phyloP scores from a whole-genome alignment of 2,888 invertebrate genomes.

The Cerastis rubricosa region DNA sequence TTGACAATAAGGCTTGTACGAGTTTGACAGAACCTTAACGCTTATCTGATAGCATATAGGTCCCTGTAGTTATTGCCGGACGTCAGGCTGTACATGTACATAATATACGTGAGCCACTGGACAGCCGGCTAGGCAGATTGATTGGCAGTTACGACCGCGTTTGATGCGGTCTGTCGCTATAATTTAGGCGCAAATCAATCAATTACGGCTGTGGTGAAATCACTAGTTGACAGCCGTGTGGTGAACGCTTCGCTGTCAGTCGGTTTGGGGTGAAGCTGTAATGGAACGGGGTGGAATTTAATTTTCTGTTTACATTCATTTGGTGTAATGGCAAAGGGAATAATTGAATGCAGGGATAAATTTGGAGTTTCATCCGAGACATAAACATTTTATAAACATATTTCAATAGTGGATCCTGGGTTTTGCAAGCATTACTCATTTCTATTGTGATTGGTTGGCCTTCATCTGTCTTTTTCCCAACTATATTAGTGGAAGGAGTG shows the following conservation, averaged over 20 bases:
- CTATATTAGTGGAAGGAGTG: background rate
- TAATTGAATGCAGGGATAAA: background rate
- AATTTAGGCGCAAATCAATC: conserved; percentile 58
- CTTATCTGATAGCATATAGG: background rate
- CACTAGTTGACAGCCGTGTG: conserved; percentile 39
- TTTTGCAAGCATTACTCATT: background rate
- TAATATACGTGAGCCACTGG: background rate
- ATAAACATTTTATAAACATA: background rate
- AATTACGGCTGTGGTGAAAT: conserved; percentile 46
- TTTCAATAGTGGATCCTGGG: background rate
- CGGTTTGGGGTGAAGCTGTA: background rate
- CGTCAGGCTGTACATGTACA: conserved; percentile 11
- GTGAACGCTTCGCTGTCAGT: conserved; percentile 16
- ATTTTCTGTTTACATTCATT: background rate
- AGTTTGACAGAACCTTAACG: background rate
- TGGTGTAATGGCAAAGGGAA: background rate
- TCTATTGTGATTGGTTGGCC: background rate
- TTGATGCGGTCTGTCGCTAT: conserved; percentile 50
- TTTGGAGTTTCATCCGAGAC: too few species aligned
- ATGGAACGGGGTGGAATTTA: background rate
- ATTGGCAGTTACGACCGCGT: conserved; percentile 43
- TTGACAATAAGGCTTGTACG: background rate
- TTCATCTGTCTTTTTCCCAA: background rate
- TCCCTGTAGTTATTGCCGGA: background rate
- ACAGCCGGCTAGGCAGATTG: conserved; percentile 36